These are phyloP conservation scores for Siniperca undulata DNA, from an alignment of 2,797 vertebrate species.

Conservation along the genomic window DNA sequence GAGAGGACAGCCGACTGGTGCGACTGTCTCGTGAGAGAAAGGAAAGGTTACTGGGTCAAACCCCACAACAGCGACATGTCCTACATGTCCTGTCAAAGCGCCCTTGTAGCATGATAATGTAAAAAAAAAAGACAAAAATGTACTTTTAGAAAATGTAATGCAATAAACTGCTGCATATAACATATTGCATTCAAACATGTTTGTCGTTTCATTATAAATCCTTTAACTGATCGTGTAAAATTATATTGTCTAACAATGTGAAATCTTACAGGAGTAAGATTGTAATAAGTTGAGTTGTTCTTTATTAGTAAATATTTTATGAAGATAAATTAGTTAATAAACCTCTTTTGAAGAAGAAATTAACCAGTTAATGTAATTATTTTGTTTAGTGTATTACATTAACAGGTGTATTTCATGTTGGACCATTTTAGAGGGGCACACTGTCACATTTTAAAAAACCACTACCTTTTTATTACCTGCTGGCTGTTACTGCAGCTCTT, in stretches of 20 bases:
- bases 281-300: not conserved
- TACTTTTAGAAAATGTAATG: not conserved
- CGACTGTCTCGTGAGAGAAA: slow-evolving; percentile 38
- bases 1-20: slow-evolving; percentile 37
- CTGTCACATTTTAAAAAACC: not conserved
- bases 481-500: not conserved
- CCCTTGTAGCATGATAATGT: not conserved
- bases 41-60: slow-evolving; percentile 40
- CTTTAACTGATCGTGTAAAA: not conserved
- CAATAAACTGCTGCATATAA: not conserved
- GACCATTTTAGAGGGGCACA: not conserved
- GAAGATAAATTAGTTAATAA: not conserved
- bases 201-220: not conserved
- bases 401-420: not conserved
- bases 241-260: not conserved
- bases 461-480: not conserved
- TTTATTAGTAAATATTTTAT: not conserved
- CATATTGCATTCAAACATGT: not conserved
- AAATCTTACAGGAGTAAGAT: not conserved
- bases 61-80: slow-evolving; percentile 12
- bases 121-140: not conserved
- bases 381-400: not conserved
- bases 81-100: not conserved
- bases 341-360: not conserved
- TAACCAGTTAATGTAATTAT: not conserved